Conservation (phyloP, 2,888 invertebrate species). For the Chalcosyrphus nemorum region DNA sequence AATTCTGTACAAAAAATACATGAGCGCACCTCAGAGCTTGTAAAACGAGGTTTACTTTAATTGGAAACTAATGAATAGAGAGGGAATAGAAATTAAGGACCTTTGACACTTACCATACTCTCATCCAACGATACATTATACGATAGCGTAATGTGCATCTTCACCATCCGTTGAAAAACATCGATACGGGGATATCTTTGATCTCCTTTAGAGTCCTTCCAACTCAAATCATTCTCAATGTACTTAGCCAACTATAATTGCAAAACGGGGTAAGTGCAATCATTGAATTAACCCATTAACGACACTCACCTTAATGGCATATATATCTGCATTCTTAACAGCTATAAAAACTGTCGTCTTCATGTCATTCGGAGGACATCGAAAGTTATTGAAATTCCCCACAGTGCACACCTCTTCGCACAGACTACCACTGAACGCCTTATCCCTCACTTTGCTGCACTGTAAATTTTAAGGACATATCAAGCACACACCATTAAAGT, state of each 20-base stretch:
- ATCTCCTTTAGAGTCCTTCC: conserved; percentile 78
- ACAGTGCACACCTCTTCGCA: conserved; percentile 79
- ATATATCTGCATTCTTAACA: conserved; percentile 79
- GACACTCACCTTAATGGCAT: conserved; percentile 79
- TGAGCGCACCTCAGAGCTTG: too few relatives aligned
- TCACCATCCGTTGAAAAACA: conserved; percentile 80
- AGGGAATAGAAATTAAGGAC: too few relatives aligned
- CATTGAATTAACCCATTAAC: conserved; percentile 11
- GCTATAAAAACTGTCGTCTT: conserved; percentile 80
- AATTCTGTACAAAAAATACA: too few relatives aligned
- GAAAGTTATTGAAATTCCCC: conserved; percentile 79
- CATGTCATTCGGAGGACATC: conserved; percentile 79
- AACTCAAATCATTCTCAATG: conserved; percentile 78
- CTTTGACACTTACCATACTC: conserved; percentile 79
- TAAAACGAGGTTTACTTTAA: too few relatives aligned
- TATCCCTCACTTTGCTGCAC: conserved; percentile 79
- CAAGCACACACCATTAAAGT: background rate
- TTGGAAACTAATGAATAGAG: too few relatives aligned
- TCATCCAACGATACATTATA: conserved; percentile 81
- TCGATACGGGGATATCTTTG: conserved; percentile 79
- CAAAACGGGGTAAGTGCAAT: background rate
- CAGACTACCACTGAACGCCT: conserved; percentile 79
- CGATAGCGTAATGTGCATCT: conserved; percentile 79
- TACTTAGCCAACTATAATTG: conserved; percentile 76
- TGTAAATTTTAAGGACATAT: conserved; percentile 57